Evolutionary conservation across 2,113 vertebrate genomes (phyloP).

Genomic region (Grus americana): DNA sequence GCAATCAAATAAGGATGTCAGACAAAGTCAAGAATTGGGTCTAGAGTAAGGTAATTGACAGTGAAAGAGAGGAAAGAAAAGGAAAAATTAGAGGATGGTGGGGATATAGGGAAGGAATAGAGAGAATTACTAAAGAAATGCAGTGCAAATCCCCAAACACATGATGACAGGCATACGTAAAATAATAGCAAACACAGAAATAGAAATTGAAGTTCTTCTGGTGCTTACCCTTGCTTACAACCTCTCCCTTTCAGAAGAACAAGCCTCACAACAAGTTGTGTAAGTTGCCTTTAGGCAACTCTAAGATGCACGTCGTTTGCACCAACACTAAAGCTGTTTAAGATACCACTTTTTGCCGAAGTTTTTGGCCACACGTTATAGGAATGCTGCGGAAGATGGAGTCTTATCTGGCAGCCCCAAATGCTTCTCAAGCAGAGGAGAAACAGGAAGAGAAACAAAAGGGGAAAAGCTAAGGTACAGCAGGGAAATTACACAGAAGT

Average conservation of each 20-base stretch:
- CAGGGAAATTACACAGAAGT: background rate
- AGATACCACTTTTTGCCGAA: background rate
- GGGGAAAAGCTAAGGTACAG: background rate
- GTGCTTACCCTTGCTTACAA: background rate
- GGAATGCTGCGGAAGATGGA: background rate
- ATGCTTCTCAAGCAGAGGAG: background rate
- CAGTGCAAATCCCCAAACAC: background rate
- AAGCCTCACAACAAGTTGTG: background rate
- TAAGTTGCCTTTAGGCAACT: background rate
- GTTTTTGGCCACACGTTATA: background rate
- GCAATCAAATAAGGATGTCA: background rate
- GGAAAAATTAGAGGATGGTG: background rate
- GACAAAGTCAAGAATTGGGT: background rate
- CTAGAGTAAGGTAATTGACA: background rate
- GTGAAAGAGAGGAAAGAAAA: background rate
- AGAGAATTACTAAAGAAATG: background rate
- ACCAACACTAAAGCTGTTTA: background rate
- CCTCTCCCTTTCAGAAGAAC: background rate
- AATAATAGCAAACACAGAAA: background rate
- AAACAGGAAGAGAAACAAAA: background rate
- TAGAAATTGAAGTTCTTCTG: background rate
- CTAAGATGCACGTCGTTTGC: background rate
- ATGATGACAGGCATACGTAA: background rate
- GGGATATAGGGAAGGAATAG: background rate
- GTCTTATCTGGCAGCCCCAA: background rate